phyloP scores from a whole-genome alignment of 1,140 invertebrate species.

The Diorhabda sublineata region DNA sequence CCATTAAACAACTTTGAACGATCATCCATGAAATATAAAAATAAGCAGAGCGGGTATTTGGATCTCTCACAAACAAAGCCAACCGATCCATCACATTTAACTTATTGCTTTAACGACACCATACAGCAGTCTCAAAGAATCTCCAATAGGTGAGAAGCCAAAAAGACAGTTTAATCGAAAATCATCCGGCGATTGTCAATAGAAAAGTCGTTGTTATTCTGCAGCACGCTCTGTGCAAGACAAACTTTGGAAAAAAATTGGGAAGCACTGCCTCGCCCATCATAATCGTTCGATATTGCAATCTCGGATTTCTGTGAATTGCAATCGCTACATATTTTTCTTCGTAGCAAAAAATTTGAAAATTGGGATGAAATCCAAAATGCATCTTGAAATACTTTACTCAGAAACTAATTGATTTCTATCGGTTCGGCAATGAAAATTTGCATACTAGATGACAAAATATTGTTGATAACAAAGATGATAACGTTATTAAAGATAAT shows the following conservation, averaged over 20 bases:
- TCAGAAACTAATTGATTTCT: too few species aligned
- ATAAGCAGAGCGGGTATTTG: too few species aligned
- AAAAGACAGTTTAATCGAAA: background rate
- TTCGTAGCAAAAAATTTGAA: slow-evolving; percentile 1
- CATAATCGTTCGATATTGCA: slow-evolving; percentile 36
- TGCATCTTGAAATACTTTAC: background rate
- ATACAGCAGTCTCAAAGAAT: too few species aligned
- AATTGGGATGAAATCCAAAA: slow-evolving; percentile 7
- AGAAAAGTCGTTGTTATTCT: background rate
- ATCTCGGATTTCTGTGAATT: slow-evolving; percentile 30
- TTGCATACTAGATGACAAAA: too few species aligned
- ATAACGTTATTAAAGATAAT: too few species aligned
- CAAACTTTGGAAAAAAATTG: slow-evolving; percentile 11
- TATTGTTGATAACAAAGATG: too few species aligned
- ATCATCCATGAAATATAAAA: too few species aligned
- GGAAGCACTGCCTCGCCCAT: slow-evolving; percentile 32
- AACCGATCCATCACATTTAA: too few species aligned
- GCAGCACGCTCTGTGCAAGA: background rate
- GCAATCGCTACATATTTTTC: background rate
- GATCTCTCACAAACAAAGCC: too few species aligned
- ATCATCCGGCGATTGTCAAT: background rate
- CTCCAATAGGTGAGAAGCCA: background rate
- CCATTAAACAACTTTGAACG: too few species aligned
- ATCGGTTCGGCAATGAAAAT: too few species aligned
- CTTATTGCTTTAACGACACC: too few species aligned